Evolutionary conservation across 2,888 invertebrate genomes (phyloP).

Genomic region (Papilio demoleus): DNA sequence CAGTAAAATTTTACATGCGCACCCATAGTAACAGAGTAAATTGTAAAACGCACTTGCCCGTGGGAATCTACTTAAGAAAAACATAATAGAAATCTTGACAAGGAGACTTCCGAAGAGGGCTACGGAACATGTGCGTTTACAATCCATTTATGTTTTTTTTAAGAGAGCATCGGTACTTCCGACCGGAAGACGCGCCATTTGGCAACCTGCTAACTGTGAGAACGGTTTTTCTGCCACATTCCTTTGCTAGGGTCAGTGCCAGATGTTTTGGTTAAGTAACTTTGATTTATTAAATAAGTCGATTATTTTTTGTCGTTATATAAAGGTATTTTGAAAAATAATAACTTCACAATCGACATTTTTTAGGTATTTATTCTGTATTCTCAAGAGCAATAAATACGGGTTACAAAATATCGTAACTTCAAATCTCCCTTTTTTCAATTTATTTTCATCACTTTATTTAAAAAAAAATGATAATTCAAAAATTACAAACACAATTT

Average conservation of each 20-base stretch:
- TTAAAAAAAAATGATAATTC: too few relatives aligned
- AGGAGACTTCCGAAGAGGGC: conserved; percentile 65
- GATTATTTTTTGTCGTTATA: background rate
- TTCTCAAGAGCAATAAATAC: too few relatives aligned
- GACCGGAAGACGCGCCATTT: conserved; percentile 77
- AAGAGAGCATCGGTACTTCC: conserved; percentile 80
- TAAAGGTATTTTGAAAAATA: too few relatives aligned
- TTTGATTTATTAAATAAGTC: conserved; percentile 54
- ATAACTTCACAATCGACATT: too few relatives aligned
- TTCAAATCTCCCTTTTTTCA: too few relatives aligned
- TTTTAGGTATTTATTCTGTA: too few relatives aligned
- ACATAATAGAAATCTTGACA: conserved; percentile 60
- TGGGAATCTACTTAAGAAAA: conserved; percentile 68
- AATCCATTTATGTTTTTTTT: conserved; percentile 67
- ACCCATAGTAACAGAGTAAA: conserved; percentile 50
- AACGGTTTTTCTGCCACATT: conserved; percentile 70
- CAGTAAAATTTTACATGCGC: conserved; percentile 50
- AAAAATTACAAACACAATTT: too few relatives aligned
- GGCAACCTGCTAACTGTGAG: conserved; percentile 80
- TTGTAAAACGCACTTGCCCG: conserved; percentile 53
- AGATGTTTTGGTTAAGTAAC: conserved; percentile 53
- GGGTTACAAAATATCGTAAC: too few relatives aligned
- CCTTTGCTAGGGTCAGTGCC: conserved; percentile 57
- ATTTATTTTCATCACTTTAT: too few relatives aligned
- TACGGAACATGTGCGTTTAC: conserved; percentile 69